These are phyloP conservation scores for Homarus americanus DNA, from an alignment of 1,140 invertebrate species.

Conservation along the genomic window DNA sequence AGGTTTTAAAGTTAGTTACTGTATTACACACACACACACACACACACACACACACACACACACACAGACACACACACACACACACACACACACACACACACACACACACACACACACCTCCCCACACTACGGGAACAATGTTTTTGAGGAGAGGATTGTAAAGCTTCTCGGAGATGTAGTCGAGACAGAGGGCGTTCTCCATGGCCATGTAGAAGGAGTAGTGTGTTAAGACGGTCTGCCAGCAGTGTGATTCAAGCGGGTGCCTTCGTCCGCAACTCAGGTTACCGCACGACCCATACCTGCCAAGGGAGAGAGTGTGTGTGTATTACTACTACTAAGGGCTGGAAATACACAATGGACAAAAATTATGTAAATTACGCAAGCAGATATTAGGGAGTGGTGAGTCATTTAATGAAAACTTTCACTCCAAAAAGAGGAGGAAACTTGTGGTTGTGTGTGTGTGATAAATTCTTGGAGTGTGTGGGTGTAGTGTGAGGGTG, in stretches of 20 bases:
- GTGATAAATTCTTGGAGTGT: too few species aligned
- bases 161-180: constrained; percentile 58
- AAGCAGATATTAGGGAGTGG: too few species aligned
- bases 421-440: too few species aligned
- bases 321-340: too few species aligned
- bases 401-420: too few species aligned
- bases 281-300: constrained; percentile 22
- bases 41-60: neutral
- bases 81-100: neutral
- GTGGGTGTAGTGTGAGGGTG: too few species aligned
- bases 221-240: neutral
- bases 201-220: constrained; percentile 49
- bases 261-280: neutral
- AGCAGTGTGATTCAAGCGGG: neutral
- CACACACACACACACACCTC: constrained; percentile 6
- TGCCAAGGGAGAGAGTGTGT: too few species aligned
- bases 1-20: too few species aligned
- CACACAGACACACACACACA: neutral
- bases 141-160: constrained; percentile 33
- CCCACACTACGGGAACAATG: constrained; percentile 54
- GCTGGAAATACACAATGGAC: too few species aligned
- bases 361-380: too few species aligned
- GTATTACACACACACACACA: constrained; percentile 21
- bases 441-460: too few species aligned
- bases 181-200: constrained; percentile 44